Evolutionary conservation across 2,888 invertebrate species (phyloP).

Genomic region (Rugalucina vietnamica): DNA sequence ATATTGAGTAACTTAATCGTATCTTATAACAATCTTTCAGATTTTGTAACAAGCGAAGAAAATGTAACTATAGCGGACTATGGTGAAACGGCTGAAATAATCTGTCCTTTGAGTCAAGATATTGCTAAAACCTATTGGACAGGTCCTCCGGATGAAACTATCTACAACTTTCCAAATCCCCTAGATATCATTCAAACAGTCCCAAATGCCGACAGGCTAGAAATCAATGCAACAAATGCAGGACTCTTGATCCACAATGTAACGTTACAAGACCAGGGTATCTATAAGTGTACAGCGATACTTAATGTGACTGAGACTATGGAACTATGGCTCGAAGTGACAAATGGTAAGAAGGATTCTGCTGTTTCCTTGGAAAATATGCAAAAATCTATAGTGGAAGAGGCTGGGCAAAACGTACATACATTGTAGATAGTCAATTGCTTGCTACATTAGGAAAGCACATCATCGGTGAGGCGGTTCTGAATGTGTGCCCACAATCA

Average conservation of each 20-base stretch:
- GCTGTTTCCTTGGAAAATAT: too few relatives aligned
- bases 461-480: too few relatives aligned
- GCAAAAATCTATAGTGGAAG: too few relatives aligned
- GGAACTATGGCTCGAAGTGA: neutral
- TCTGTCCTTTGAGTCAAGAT: neutral
- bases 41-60: too few relatives aligned
- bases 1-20: too few relatives aligned
- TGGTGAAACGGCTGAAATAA: neutral
- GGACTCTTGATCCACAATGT: neutral
- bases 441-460: too few relatives aligned
- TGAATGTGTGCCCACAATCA: too few relatives aligned
- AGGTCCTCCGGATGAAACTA: neutral
- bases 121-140: neutral
- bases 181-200: neutral
- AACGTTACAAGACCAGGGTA: neutral
- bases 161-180: neutral
- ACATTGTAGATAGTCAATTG: too few relatives aligned
- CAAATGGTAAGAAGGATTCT: neutral
- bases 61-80: too few relatives aligned
- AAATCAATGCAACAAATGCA: neutral
- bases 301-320: neutral
- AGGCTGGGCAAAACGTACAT: too few relatives aligned
- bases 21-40: too few relatives aligned
- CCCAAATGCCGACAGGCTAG: neutral
- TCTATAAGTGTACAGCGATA: neutral